Base-by-base conservation (phyloP, 2,888 invertebrate genomes). In the Baronia brevicornis region DNA sequence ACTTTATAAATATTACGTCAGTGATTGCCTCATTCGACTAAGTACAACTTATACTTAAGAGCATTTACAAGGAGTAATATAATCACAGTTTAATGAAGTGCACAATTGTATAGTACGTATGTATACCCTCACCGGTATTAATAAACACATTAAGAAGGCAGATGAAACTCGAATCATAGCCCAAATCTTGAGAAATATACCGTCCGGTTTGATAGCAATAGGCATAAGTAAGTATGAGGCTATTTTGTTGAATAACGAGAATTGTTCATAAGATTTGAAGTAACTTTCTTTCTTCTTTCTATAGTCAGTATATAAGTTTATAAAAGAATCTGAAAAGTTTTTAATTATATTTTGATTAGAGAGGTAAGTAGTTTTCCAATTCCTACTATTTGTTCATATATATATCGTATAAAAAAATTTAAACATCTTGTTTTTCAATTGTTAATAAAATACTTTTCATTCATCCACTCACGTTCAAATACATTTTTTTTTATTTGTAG, bases 131-230 rank as follows among this genome's bases (percentile, higher is more conserved):
- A 84, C 82, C 27, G 82, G 82, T 44, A 78, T 65, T 5, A 79
- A 38, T 27, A 82, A 43, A 44, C 74, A 73, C 10, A 78, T 43
- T 17, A 66, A 30, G 48, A 73, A 75, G 5, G 79, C 77, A 2
- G 61, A 41, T 3, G 50, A 30, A 27, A 78, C 56, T 34, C 82
- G 54, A 7, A 77, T 37, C 11, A 66, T 43, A 2, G 73, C 65
- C 82, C 82, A 84, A 19, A 44, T 54, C 50, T 69, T 69, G 12
- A 84, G 47, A 43, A 82, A 80, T 44, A 67, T 47, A 4, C 84
- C 84, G 43, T 75, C 64, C 1, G 82, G 82, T 43, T 60, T 72
- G 26, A 84, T 73, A 2, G 54, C 51, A 19, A 78, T 54, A 3
- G 84, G 84, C 51, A 82, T 46, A 7, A 84, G 46, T 8, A 79